Evolutionary conservation across 1,140 invertebrate species (phyloP), one percentile per base, ranked within the genome.

Genomic region (Psilanteris sp.): DNA sequence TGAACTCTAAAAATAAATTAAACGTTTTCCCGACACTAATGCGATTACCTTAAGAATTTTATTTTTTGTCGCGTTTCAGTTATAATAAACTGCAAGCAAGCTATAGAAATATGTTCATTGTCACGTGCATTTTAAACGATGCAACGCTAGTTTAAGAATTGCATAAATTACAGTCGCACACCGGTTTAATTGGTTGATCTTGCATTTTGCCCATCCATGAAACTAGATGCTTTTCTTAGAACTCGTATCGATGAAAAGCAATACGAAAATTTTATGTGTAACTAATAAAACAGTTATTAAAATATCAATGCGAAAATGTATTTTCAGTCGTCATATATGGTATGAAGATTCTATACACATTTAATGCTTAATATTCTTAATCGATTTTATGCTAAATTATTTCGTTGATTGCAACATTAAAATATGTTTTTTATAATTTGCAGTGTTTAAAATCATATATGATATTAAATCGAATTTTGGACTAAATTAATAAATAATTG

Each of bases 101-200:
- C 18, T 14, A 3, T 11, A 26, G 8, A 14, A 31, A 20, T 16
- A 48, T 61, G 29, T 66, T 59, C 59, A 50, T 68, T 68, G 64
- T 68, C 52, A 50, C 50, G 36, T 50, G 62, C 41, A 22, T 55
- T 57, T 67, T 46, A 31, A 48, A 11, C 32, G 31, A 32, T 8
- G 36, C 44, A 46, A 26, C 14, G 52, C 27, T 3, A n/a, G 41
- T 11, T 18, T 44, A 46, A 70, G 34, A 57, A 48, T 54, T 70
- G 54, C 61, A 52, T 70, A 70, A 70, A 70, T 61, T 59, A 54
- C 41, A 52, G 66, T 70, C 66, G 66, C 41, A 37, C 37, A 54
- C 54, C 66, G 13, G 20, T 61, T 70, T 70, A 71, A 71, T 71
- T 71, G 67, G 46, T 54, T 55, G 43, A 41, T 71, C 67, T 48